These are phyloP conservation scores for Atta texana DNA, from an alignment of 1,140 invertebrate species.

Conservation along the genomic window DNA sequence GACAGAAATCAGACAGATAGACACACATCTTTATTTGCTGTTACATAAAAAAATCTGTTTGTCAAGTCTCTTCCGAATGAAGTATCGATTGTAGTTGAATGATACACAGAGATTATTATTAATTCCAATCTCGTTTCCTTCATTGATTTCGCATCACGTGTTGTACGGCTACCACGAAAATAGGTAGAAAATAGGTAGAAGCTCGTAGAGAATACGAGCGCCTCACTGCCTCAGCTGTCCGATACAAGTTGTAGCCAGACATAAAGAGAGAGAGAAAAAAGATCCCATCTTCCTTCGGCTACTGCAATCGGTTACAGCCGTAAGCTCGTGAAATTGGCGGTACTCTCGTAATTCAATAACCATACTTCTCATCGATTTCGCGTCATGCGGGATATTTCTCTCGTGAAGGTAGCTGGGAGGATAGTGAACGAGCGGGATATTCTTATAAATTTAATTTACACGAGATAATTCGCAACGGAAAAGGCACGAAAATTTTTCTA, in stretches of 20 bases:
- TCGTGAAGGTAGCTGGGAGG: neutral
- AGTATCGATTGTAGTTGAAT: slow-evolving; percentile 28
- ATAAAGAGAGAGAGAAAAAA: slow-evolving; percentile 23
- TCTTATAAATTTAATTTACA: slow-evolving; percentile 31
- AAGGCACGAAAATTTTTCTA: slow-evolving; percentile 41
- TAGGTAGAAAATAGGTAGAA: slow-evolving; percentile 12
- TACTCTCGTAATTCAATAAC: slow-evolving; percentile 60
- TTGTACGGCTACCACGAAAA: slow-evolving; percentile 11
- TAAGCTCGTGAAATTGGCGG: slow-evolving; percentile 61
- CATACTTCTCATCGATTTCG: slow-evolving; percentile 60
- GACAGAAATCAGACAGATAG: neutral
- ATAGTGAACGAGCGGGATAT: slow-evolving; percentile 33
- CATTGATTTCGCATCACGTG: slow-evolving; percentile 57
- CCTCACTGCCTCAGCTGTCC: slow-evolving; percentile 42
- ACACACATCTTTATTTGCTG: neutral
- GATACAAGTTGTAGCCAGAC: slow-evolving; percentile 31
- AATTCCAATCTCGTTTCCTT: slow-evolving; percentile 48
- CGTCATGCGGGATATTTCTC: slow-evolving; percentile 46
- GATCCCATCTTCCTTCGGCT: slow-evolving; percentile 38
- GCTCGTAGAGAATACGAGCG: slow-evolving; percentile 49
- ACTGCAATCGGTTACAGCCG: slow-evolving; percentile 49
- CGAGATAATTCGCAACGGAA: neutral
- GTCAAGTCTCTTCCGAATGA: neutral
- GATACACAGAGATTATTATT: slow-evolving; percentile 52
- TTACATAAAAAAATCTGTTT: slow-evolving; percentile 21